Base-by-base conservation (phyloP, 2,888 invertebrate genomes). In the Synanthedon formicaeformis region DNA sequence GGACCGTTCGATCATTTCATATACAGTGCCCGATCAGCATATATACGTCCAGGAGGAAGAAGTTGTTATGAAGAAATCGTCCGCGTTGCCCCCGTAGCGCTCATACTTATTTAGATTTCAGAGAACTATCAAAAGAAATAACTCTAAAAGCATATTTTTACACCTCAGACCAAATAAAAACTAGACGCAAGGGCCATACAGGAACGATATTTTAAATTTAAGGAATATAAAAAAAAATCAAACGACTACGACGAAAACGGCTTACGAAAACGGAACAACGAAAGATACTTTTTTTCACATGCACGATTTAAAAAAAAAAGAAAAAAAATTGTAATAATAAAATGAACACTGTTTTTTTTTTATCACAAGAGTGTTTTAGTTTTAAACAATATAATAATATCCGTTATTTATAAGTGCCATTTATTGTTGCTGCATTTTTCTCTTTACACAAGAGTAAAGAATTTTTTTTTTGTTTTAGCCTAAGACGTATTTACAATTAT, bases 31-130 rank as follows among this genome's bases (percentile, higher is more conserved):
- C 53, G 81, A 84, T 60, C 80, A 77, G 66, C 75, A 78, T 58
- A 58, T 81, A 60, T 78, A 71, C 67, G 74, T 83, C 64, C 78
- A 84, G 68, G 81, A 81, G 61, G 82, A 85, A 69, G 81, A 82
- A 72, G 78, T 82, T 54, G 71, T 81, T 60, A 73, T 82, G 55
- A 23, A 12, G 8, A 49, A 49, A 49, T 16, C 45, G 45, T 13
- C 18, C 18, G 49, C 45, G 4, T 45, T 10, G 10, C 34, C 70
- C 54, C 72, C 79, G 8, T 72, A 79, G 8, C 27, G n/a, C 41
- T 13, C 1, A 41, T n/a, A n/a, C 12, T 45, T 45, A 12, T 13
- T n/a, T 8, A 27, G 8, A 8, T 27, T 27, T 27, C 27, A 27
- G 27, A 34, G 6, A 34, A 34, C 6, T 34, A 34, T 34, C 2